A percentile compares a stretch with the other conserved stretches of the same genome.
Evolutionary conservation across 2,113 vertebrate genomes (phyloP).

Genomic region (Lethenteron reissneri): DNA sequence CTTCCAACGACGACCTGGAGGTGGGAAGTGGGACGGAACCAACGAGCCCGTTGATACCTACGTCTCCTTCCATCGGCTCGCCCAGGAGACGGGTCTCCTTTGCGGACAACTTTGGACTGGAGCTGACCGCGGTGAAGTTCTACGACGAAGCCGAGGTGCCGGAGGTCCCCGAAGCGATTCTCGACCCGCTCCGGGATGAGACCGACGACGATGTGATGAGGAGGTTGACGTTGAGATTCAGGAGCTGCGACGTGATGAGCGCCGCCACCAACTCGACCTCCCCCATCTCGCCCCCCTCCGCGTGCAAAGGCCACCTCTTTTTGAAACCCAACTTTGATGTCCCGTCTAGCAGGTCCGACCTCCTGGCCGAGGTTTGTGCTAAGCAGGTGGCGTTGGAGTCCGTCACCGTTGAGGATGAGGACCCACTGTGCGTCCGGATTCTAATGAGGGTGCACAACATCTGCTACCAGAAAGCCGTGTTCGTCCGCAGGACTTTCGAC

Average conservation of each 20-base stretch:
- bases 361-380: slow-evolving; percentile 23
- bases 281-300: neutral
- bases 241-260: neutral
- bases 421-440: slow-evolving; percentile 30
- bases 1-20: no score
- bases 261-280: neutral
- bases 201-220: neutral
- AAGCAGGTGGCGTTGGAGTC: slow-evolving; percentile 29
- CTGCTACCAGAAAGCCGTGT: slow-evolving; percentile 54
- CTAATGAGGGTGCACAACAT: slow-evolving; percentile 61
- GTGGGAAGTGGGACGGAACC: neutral
- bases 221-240: no score
- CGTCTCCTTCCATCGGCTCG: neutral
- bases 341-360: slow-evolving; percentile 35
- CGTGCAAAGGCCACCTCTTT: neutral
- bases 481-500: slow-evolving; percentile 45
- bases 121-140: slow-evolving; percentile 69
- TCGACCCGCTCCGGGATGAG: neutral
- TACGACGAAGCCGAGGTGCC: neutral
- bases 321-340: slow-evolving; percentile 23
- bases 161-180: neutral
- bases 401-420: slow-evolving; percentile 18
- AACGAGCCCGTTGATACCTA: neutral
- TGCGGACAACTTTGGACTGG: slow-evolving; percentile 69
- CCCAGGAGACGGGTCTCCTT: slow-evolving; percentile 76